Percentiles rank a stretch among this genome's conserved stretches.
phyloP scores from a whole-genome alignment of 92 coral and sea anemone genomes.

The Bergia puertoricense region DNA sequence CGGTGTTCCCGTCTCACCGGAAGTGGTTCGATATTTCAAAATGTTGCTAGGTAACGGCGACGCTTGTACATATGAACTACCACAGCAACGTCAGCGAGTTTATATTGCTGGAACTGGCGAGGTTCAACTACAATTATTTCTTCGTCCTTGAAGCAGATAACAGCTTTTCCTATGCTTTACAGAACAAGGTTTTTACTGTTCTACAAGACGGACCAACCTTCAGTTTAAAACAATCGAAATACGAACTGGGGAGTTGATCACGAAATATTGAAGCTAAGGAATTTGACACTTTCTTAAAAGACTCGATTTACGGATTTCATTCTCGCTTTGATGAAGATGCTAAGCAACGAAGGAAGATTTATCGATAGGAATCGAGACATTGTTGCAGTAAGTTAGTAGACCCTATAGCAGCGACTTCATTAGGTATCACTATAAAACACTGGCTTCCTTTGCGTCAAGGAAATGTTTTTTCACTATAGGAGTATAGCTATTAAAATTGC shows the following conservation, averaged over 20 bases:
- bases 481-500: no score
- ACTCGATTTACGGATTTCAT: not conserved
- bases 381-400: constrained; percentile 70
- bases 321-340: constrained; percentile 54
- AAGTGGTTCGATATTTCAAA: not conserved
- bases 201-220: not conserved
- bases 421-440: not conserved
- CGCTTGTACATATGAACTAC: constrained; percentile 13
- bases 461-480: no score
- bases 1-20: not conserved
- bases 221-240: no score
- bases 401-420: not conserved
- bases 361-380: constrained; percentile 93
- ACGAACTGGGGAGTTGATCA: not conserved
- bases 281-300: not conserved
- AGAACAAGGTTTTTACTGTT: not conserved
- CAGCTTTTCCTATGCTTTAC: not conserved
- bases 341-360: constrained; percentile 84
- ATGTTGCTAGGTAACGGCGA: constrained; percentile 40
- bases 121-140: not conserved
- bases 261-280: not conserved
- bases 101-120: not conserved
- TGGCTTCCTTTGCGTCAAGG: not conserved
- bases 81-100: constrained; percentile 5
- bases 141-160: not conserved